Evolutionary conservation across 2,888 invertebrate genomes (phyloP).

Genomic region (Halictus ligatus): DNA sequence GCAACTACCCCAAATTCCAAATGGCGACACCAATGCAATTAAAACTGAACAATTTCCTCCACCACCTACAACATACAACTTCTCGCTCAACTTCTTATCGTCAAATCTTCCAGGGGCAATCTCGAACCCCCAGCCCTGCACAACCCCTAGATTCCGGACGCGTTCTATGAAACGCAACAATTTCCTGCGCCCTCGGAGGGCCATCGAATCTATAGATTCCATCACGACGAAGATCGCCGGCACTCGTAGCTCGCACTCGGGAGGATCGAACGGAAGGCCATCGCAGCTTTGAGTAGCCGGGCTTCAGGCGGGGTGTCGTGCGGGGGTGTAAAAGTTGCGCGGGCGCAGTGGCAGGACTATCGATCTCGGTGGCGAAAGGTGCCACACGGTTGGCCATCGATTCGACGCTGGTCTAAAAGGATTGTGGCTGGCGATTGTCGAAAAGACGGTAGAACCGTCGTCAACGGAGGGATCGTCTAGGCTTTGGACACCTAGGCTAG

Average conservation of each 20-base stretch:
- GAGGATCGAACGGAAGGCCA: constrained; percentile 14
- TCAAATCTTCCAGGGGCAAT: neutral
- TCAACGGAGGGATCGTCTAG: neutral
- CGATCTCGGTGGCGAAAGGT: constrained; percentile 79
- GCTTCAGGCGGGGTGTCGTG: constrained; percentile 31
- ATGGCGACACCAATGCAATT: neutral
- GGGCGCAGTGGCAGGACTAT: constrained; percentile 78
- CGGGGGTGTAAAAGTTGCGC: constrained; percentile 70
- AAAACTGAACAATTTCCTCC: neutral
- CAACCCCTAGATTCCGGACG: neutral
- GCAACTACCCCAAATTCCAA: neutral
- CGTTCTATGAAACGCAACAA: neutral
- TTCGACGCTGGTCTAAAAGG: constrained; percentile 76
- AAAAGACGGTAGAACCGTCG: constrained; percentile 36
- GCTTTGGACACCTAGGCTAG: constrained; percentile 1
- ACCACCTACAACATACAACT: neutral
- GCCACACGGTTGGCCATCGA: constrained; percentile 79
- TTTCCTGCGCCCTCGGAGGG: neutral
- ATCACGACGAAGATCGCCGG: neutral
- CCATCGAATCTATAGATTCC: neutral
- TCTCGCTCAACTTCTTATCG: neutral
- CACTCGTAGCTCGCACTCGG: constrained; percentile 12
- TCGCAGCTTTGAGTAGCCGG: neutral
- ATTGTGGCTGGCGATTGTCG: constrained; percentile 68
- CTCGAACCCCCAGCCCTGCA: neutral